Percentiles rank a stretch among this genome's conserved stretches.
These are phyloP conservation scores for Mobula hypostoma DNA, from an alignment of 2,113 vertebrate species.

Conservation along the genomic window DNA sequence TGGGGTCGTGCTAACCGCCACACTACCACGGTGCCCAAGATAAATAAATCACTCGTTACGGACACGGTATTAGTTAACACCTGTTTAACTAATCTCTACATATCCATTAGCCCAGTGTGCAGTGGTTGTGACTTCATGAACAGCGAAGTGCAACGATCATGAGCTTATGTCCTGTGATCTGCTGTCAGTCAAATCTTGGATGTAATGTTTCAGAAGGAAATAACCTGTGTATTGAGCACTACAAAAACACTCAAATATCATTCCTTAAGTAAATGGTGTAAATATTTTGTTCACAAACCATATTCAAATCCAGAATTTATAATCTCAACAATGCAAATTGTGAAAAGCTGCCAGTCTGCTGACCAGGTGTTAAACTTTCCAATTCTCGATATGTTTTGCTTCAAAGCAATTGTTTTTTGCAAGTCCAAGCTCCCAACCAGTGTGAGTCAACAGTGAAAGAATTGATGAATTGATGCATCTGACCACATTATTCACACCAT, in stretches of 20 bases:
- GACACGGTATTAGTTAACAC: neutral
- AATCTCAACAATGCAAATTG: neutral
- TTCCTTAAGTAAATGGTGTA: neutral
- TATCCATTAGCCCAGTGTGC: neutral
- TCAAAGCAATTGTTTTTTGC: neutral
- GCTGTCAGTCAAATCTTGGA: neutral
- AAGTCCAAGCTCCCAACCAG: neutral
- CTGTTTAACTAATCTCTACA: neutral
- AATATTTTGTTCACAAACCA: neutral
- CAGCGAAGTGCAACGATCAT: neutral
- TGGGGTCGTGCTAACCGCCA: no score
- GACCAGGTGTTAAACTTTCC: neutral
- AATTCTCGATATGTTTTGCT: neutral
- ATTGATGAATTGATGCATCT: neutral
- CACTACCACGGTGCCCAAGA: no score
- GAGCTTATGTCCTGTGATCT: neutral
- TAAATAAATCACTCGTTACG: neutral
- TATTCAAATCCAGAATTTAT: neutral
- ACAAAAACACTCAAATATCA: neutral
- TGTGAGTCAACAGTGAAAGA: neutral
- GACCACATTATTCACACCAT: neutral
- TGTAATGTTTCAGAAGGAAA: neutral
- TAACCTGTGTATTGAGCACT: neutral
- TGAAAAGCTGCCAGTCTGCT: neutral
- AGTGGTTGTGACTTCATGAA: neutral